Evolutionary conservation across 2,888 invertebrate genomes (phyloP).

Genomic region (Caenorhabditis afra): DNA sequence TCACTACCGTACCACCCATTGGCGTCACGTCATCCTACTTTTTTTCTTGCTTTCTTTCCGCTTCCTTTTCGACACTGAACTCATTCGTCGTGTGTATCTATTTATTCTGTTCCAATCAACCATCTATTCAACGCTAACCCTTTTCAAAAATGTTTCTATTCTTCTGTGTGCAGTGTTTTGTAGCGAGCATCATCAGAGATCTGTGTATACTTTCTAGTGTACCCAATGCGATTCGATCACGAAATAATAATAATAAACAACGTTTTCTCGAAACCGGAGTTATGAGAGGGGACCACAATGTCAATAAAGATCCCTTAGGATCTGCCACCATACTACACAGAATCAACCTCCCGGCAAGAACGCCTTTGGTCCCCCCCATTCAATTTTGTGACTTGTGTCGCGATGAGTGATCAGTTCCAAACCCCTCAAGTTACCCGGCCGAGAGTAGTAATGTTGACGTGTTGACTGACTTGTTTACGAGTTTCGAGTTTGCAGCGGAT

Average conservation of each 20-base stretch:
- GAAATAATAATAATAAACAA: slow-evolving; percentile 1
- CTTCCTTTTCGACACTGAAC: neutral
- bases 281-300: no score
- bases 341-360: neutral
- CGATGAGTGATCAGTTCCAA: no score
- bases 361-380: no score
- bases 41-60: neutral
- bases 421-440: no score
- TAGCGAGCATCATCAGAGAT: slow-evolving; percentile 22
- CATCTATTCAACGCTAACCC: no score
- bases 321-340: no score
- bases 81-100: slow-evolving; percentile 33
- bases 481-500: neutral
- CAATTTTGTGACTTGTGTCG: no score
- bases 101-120: neutral
- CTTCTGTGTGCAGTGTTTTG: slow-evolving; percentile 38
- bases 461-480: slow-evolving; percentile 16
- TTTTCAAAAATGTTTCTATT: neutral
- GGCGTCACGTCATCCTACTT: slow-evolving; percentile 10
- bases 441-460: neutral
- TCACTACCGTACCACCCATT: slow-evolving; percentile 30
- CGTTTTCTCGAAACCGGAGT: neutral
- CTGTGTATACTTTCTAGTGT: slow-evolving; percentile 59
- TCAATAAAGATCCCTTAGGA: no score
- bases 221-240: slow-evolving; percentile 27